Base-by-base conservation (phyloP, 2,113 vertebrate genomes). In the Larimichthys polyactis region DNA sequence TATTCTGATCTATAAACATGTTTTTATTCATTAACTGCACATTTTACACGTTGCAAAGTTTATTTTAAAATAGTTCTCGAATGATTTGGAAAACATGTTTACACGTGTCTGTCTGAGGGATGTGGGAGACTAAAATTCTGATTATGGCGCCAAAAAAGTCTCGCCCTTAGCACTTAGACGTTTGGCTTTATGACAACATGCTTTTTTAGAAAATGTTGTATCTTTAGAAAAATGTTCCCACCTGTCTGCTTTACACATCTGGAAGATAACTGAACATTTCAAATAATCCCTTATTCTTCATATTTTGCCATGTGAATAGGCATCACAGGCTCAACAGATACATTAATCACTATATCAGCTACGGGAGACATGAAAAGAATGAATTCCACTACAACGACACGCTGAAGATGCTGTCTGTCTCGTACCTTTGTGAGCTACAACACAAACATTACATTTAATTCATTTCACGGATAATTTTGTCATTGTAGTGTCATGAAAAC, bases 341-440 rank as follows among this genome's bases (percentile, higher is more conserved):
- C 55, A 24, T 40, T 1, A 81, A 52, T 62, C 82, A 5, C 17
- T 95, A 92, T 11, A 43, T 92, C 17, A 91, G 86, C 84, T 95
- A 92, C n/a, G 94, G 96, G 15, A 82, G 83, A 70, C 94, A 96
- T 12, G 87, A 94, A 1, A 87, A 78, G 9, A 95, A 94, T 54
- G 14, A 90, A 51, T 95, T 94, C 71, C 77, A 84, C 48, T 95
- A 95, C 77, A 94, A 94, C 6, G 84, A 92, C 75, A 89, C 80
- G 32, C 82, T 84, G 32, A 90, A 89, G 85, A 91, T 52, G 22
- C 87, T 96, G 58, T 92, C 95, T 0, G 94, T 96, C 36, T 93
- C 89, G 0, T 96, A 95, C 75, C 93, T 67, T 43, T 90, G 95
- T 96, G 71, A 87, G 86, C 14, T 20, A 1, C 36, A 29, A 51